Evolutionary conservation across 1,140 invertebrate species (phyloP), one percentile per base, ranked within the genome.

Genomic region (Pseudomyrmex gracilis): DNA sequence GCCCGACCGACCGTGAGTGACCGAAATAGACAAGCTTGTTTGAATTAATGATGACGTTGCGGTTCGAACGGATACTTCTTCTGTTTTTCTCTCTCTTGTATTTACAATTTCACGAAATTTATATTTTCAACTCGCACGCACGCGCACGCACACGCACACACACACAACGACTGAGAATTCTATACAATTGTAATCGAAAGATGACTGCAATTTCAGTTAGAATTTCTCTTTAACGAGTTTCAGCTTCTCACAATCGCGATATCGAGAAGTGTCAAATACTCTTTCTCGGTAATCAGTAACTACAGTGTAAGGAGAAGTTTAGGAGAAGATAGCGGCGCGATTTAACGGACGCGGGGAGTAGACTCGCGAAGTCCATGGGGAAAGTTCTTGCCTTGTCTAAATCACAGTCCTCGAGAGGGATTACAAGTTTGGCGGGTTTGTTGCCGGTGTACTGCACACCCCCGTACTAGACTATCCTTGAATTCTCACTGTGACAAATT

Each of bases 361-460:
- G 43, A 76, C 47, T 70, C 8, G 47, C 0, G 66, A 93, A 92
- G 90, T 93, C 91, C 76, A 10, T 53, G 58, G 85, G 82, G 80
- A 86, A 94, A 92, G 86, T 92, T 94, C 87, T 74, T 73, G 67
- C 71, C 90, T 88, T 90, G 89, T 91, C 90, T 90, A 90, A 93
- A 93, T 93, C 90, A 90, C 87, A 73, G 83, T 82, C 82, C 87
- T 91, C 85, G 85, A 87, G 87, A 85, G 85, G 89, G 90, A 93
- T 92, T 92, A 92, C 88, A 91, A 93, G 88, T 92, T 92, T 86
- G 73, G 64, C 66, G 82, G 61, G 82, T 71, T 71, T 66, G 70
- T 73, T 83, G 63, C 47, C 51, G 86, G 66, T 82, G 83, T 90
- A 87, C 82, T 73, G 64, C 68, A 8, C 34, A 34, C 5, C 34